Evolutionary conservation across 2,888 invertebrate species (phyloP), one percentile per base, ranked within the genome.

Genomic region (Heliconius erato): DNA sequence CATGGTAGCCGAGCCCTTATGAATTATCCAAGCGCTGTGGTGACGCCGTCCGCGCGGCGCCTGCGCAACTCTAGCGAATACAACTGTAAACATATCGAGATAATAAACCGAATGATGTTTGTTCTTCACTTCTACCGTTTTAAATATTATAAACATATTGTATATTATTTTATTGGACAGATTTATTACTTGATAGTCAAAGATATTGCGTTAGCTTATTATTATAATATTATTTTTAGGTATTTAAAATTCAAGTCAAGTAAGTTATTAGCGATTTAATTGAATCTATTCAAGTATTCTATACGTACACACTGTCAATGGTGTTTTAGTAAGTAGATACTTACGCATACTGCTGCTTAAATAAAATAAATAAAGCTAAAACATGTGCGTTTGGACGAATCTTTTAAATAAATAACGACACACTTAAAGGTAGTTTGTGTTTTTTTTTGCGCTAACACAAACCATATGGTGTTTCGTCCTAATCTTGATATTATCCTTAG

Each of bases 1-100:
- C 86, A 87, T 86, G 87, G 84, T 86, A 79, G 82, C 78, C 78
- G 79, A 88, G 91, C 90, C 91, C 92, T 94, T 92, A 95, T 95
- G 95, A 95, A 95, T 95, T 94, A 95, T 92, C 94, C 95, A 95
- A 94, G 91, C 89, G 91, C 86, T 86, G 88, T 91, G 89, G 91
- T 84, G 86, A 86, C 87, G 89, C 91, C 94, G 94, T 89, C 94
- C 87, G 86, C 79, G 85, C 88, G 91, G 92, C 92, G 94, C 90
- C 90, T 86, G 91, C 92, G 92, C 91, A 89, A 85, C 84, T 77
- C 82, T 72, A 79, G 81, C 88, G 89, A 88, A 86, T 88, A 86
- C 89, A 88, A 90, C 90, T 90, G 91, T 91, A 93, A 92, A 92
- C 93, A 92, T 88, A 85, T 87, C 85, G 80, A 86, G 91, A 93